phyloP scores from a whole-genome alignment of 2,797 vertebrate genomes.

The Gymnoscopelus braueri region DNA sequence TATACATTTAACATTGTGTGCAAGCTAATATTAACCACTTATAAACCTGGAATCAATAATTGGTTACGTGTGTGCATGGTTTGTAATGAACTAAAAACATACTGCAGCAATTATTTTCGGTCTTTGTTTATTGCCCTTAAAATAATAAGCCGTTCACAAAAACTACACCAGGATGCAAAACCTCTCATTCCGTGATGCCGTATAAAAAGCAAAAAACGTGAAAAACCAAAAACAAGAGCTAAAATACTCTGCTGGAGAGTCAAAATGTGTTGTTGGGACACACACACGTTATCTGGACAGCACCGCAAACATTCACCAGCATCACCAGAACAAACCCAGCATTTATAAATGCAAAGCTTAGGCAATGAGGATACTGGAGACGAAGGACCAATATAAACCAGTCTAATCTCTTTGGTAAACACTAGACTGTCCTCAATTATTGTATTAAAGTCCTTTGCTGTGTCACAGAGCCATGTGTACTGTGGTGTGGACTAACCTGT shows the following conservation, averaged over 20 bases:
- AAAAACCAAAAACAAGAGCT: constrained; percentile 44
- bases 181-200: constrained; percentile 33
- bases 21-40: too few relatives aligned
- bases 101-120: constrained; percentile 31
- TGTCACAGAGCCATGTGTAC: constrained; percentile 44
- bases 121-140: constrained; percentile 78
- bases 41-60: too few relatives aligned
- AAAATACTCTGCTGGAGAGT: constrained; percentile 50
- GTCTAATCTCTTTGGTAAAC: constrained; percentile 76
- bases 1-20: too few relatives aligned
- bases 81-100: constrained; percentile 42
- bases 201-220: constrained; percentile 32
- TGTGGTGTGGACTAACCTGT: constrained; percentile 4
- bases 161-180: constrained; percentile 70
- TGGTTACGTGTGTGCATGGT: not conserved
- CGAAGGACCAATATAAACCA: constrained; percentile 68
- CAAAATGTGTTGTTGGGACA: constrained; percentile 46
- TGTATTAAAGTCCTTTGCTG: constrained; percentile 43
- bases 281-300: constrained; percentile 50
- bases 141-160: constrained; percentile 80
- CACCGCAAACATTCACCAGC: constrained; percentile 22
- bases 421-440: constrained; percentile 60
- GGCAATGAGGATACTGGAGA: constrained; percentile 41
- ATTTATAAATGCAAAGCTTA: constrained; percentile 58
- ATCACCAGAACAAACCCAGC: constrained; percentile 53